Percentiles rank a stretch among this genome's conserved stretches.
These are phyloP conservation scores for Linnaemya tessellans DNA, from an alignment of 2,888 invertebrate species.

Conservation along the genomic window DNA sequence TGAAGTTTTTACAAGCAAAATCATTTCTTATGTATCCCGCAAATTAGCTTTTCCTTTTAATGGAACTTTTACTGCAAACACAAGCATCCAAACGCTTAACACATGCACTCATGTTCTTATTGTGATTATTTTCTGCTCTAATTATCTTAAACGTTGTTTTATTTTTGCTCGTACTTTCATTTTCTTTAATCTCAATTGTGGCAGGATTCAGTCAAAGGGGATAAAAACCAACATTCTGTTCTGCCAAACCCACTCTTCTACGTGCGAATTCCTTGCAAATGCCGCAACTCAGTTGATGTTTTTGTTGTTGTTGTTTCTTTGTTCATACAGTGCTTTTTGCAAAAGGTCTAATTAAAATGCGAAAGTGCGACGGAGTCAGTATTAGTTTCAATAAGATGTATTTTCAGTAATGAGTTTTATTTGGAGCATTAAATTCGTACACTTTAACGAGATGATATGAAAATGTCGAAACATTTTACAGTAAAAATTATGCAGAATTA, in stretches of 20 bases:
- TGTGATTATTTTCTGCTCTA: constrained; percentile 67
- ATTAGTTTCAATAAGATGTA: constrained; percentile 13
- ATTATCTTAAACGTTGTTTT: constrained; percentile 57
- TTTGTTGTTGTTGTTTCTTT: neutral
- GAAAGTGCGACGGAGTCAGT: neutral
- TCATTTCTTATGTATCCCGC: constrained; percentile 56
- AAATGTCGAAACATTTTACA: neutral
- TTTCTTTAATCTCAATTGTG: constrained; percentile 63
- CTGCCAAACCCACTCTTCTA: constrained; percentile 17
- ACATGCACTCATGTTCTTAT: constrained; percentile 41
- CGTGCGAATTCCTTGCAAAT: constrained; percentile 39
- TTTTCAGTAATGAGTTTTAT: constrained; percentile 40
- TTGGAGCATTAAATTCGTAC: constrained; percentile 40
- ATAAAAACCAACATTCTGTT: constrained; percentile 53
- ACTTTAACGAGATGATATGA: neutral
- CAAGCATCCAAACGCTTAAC: neutral
- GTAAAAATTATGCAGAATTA: neutral
- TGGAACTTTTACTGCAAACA: constrained; percentile 51
- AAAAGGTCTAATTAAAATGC: constrained; percentile 58
- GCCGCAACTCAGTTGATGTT: constrained; percentile 14
- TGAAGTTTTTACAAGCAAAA: constrained; percentile 13
- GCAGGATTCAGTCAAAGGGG: constrained; percentile 63
- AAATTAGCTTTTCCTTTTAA: constrained; percentile 66
- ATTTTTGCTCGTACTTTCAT: constrained; percentile 39
- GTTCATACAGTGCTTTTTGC: constrained; percentile 35